A percentile compares a stretch with the other conserved stretches of the same genome.
phyloP scores from a whole-genome alignment of 2,113 vertebrate species.

The Euleptes europaea region DNA sequence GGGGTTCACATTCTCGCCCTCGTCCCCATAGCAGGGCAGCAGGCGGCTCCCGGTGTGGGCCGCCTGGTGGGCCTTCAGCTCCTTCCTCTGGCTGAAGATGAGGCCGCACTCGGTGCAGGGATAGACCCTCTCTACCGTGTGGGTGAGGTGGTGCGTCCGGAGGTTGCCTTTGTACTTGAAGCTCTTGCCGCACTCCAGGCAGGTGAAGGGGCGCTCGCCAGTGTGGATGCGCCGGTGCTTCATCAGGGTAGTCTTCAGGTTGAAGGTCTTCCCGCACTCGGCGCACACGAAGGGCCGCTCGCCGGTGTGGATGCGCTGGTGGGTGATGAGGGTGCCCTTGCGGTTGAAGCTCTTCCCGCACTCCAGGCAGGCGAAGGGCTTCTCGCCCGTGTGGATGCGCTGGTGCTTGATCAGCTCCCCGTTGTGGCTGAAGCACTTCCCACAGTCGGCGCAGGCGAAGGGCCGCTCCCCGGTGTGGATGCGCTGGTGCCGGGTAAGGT shows the following conservation, averaged over 20 bases:
- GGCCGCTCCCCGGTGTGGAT: slow-evolving; percentile 61
- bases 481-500: slow-evolving; percentile 46
- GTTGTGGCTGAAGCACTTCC: slow-evolving; percentile 74
- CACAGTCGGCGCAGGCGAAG: slow-evolving; percentile 69
- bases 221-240: slow-evolving; percentile 74
- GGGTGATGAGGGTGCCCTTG: slow-evolving; percentile 71
- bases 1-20: neutral
- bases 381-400: slow-evolving; percentile 78
- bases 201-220: slow-evolving; percentile 71
- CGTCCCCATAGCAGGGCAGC: neutral
- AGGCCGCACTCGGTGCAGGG: slow-evolving; percentile 66
- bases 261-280: slow-evolving; percentile 74
- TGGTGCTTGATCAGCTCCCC: slow-evolving; percentile 75
- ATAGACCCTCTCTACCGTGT: slow-evolving; percentile 68
- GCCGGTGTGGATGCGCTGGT: slow-evolving; percentile 74
- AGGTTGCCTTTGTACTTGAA: slow-evolving; percentile 78
- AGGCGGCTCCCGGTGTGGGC: neutral
- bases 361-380: slow-evolving; percentile 65
- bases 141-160: slow-evolving; percentile 72
- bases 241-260: slow-evolving; percentile 71
- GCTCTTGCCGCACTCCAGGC: slow-evolving; percentile 74
- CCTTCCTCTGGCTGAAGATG: slow-evolving; percentile 69
- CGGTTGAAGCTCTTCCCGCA: slow-evolving; percentile 76
- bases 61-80: slow-evolving; percentile 67
- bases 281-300: slow-evolving; percentile 71